Evolutionary conservation across 1,140 invertebrate species (phyloP).

Genomic region (Plectrocnemia conspersa): DNA sequence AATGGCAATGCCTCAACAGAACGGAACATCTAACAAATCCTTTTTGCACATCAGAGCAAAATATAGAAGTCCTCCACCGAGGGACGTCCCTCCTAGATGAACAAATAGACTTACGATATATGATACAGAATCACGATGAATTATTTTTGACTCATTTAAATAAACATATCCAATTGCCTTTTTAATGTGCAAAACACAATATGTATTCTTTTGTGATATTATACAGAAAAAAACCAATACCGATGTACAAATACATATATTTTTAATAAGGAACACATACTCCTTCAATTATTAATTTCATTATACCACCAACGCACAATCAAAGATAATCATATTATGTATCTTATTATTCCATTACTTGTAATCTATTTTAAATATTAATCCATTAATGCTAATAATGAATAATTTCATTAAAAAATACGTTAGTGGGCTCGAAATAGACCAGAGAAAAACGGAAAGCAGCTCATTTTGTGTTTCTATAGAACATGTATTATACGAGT

Average conservation of each 20-base stretch:
- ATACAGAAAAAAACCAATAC: slow-evolving; percentile 6
- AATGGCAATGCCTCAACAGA: slow-evolving; percentile 43
- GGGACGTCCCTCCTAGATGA: slow-evolving; percentile 52
- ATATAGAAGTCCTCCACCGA: slow-evolving; percentile 62
- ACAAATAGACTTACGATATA: slow-evolving; percentile 13
- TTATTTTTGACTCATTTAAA: neutral
- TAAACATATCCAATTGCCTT: neutral
- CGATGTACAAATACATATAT: neutral
- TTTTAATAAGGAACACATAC: neutral
- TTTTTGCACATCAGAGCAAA: slow-evolving; percentile 70
- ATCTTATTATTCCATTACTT: too few relatives aligned
- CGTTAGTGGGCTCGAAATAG: too few relatives aligned
- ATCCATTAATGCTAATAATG: too few relatives aligned
- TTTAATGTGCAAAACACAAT: neutral
- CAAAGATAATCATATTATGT: too few relatives aligned
- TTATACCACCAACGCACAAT: too few relatives aligned
- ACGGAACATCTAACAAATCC: slow-evolving; percentile 47
- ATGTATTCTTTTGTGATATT: slow-evolving; percentile 2
- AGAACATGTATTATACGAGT: too few relatives aligned
- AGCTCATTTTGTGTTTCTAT: too few relatives aligned
- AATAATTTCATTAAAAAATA: too few relatives aligned
- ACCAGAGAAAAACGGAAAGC: too few relatives aligned
- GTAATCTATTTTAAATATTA: too few relatives aligned
- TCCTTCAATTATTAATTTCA: too few relatives aligned
- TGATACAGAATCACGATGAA: neutral